A percentile compares a stretch with the other conserved stretches of the same genome.
phyloP scores from a whole-genome alignment of 1,140 invertebrate genomes.

The Drosophila quadrilineata region DNA sequence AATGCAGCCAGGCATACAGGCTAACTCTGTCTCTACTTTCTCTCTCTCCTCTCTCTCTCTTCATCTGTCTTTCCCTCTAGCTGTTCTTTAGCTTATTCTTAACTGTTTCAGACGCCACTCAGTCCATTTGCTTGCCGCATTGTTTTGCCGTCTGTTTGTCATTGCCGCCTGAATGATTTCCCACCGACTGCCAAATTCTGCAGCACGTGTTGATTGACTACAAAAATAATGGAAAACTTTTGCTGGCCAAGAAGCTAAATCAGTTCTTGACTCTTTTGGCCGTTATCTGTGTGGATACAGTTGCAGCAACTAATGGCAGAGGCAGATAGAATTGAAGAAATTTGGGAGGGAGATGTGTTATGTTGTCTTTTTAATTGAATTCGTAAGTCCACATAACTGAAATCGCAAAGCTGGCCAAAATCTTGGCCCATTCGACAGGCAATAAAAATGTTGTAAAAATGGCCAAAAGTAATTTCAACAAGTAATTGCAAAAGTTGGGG shows the following conservation, averaged over 20 bases:
- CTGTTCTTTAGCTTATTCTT: not conserved
- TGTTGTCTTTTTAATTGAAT: conserved; percentile 78
- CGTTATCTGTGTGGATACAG: conserved; percentile 5
- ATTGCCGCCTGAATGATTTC: conserved; percentile 67
- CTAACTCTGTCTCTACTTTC: not conserved
- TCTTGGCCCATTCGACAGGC: conserved; percentile 70
- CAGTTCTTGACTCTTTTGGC: conserved; percentile 18
- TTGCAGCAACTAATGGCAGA: not conserved
- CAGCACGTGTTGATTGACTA: conserved; percentile 70
- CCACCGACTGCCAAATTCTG: conserved; percentile 64
- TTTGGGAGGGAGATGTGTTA: conserved; percentile 48
- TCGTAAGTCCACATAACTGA: conserved; percentile 75
- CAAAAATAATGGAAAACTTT: conserved; percentile 32
- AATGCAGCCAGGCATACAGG: conserved; percentile 67
- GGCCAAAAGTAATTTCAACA: conserved; percentile 57
- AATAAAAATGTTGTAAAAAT: conserved; percentile 76
- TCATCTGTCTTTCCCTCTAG: not conserved
- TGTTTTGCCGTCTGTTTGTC: conserved; percentile 70
- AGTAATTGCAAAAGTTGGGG: not conserved
- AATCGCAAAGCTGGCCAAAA: conserved; percentile 70
- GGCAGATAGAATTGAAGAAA: too few relatives aligned
- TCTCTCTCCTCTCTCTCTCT: not conserved
- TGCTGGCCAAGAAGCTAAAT: not conserved
- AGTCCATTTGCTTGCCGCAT: conserved; percentile 49
- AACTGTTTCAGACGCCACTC: conserved; percentile 2